Evolutionary conservation across 2,113 vertebrate genomes (phyloP).

Genomic region (Cichladusa arquata): DNA sequence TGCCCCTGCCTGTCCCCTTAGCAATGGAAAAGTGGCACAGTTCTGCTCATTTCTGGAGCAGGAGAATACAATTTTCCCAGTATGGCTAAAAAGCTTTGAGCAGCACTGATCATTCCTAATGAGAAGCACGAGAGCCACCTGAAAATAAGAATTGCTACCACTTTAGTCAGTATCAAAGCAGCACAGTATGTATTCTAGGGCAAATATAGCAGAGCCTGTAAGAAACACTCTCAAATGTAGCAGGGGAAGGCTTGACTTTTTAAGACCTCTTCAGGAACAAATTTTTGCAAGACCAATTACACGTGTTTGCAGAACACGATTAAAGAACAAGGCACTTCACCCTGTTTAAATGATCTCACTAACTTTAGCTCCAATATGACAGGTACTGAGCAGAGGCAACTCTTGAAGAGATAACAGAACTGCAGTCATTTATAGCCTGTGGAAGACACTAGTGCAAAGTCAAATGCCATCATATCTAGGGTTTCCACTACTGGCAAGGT

Average conservation of each 20-base stretch:
- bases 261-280: neutral
- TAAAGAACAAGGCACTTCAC: neutral
- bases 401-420: neutral
- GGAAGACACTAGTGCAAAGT: neutral
- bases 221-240: neutral
- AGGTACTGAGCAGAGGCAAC: neutral
- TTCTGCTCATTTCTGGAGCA: neutral
- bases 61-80: neutral
- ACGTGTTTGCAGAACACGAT: accelerated
- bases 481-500: neutral
- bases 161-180: neutral
- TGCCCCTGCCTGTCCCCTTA: neutral
- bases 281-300: slow-evolving; percentile 4
- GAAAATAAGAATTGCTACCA: neutral
- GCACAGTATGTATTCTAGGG: neutral
- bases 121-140: neutral
- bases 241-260: neutral
- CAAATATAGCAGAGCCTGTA: neutral
- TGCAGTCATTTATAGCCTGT: neutral
- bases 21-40: neutral
- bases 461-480: neutral
- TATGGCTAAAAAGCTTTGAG: neutral
- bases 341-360: neutral
- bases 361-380: neutral
- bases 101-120: neutral